A percentile compares a stretch with the other conserved stretches of the same genome.
Evolutionary conservation across 2,888 invertebrate species (phyloP).

Genomic region (Fragum whitleyi): DNA sequence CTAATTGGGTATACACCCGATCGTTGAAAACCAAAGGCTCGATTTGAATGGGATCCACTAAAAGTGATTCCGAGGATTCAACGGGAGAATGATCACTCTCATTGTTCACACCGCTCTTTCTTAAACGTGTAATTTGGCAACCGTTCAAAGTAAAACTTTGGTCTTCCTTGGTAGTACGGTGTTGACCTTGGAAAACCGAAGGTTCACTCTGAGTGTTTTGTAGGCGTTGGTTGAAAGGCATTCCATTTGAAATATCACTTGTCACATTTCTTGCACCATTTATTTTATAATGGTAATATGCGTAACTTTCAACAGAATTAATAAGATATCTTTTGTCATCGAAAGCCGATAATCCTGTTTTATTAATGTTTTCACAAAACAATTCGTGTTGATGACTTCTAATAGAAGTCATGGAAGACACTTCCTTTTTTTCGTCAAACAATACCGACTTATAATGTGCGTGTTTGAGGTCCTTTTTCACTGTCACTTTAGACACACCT

Average conservation of each 20-base stretch:
- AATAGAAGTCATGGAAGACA: constrained; percentile 47
- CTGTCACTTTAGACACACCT: constrained; percentile 52
- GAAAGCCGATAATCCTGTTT: constrained; percentile 54
- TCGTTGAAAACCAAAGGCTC: not conserved
- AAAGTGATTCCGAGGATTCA: not conserved
- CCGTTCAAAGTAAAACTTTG: not conserved
- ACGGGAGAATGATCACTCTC: not conserved
- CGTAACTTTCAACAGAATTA: constrained; percentile 45
- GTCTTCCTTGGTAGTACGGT: not conserved
- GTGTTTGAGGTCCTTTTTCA: constrained; percentile 54
- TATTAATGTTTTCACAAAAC: constrained; percentile 48
- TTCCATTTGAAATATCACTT: not conserved
- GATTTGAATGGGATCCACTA: not conserved
- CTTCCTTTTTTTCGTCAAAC: constrained; percentile 39
- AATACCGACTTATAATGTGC: constrained; percentile 52
- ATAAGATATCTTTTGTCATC: constrained; percentile 61
- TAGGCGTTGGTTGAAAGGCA: not conserved
- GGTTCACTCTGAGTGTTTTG: not conserved
- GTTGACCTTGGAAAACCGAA: not conserved
- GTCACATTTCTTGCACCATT: not conserved
- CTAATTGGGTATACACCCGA: not conserved
- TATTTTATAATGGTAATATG: constrained; percentile 57
- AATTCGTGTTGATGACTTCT: constrained; percentile 55
- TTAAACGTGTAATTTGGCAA: not conserved
- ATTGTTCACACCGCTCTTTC: not conserved